Base-by-base conservation (phyloP, 2,797 vertebrate species). In the Silurus aristotelis region DNA sequence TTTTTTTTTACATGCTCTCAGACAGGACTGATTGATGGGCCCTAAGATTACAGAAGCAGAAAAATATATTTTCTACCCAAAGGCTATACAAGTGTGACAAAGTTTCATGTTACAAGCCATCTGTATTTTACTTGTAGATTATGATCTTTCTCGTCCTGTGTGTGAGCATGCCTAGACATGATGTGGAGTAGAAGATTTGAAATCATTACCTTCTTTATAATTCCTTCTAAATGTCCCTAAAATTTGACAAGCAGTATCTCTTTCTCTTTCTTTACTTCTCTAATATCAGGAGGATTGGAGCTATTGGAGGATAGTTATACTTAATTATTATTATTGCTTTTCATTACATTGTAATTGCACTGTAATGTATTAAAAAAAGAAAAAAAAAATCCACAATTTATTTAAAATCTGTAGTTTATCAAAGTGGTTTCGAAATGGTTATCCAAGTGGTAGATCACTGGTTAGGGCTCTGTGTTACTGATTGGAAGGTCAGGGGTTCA, bases 61-160 rank as follows among this genome's bases (percentile, higher is more conserved):
- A 55, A 60, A 81, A 73, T 73, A 43, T 80, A 64, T 56, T 55
- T 84, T 67, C 56, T n/a, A 79, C 70, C 70, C 27, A n/a, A 60
- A 66, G 27, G 58, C 84, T 27, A 27, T 64, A 52, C 76, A 83
- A 43, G 15, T 87, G 66, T 83, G 76, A 85, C 64, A 56, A 38
- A 71, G 52, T 70, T 55, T 63, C 71, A 84, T 67, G 67, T 85
- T 75, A 67, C 63, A 76, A 56, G 17, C 56, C 60, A 52, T 64
- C 27, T 64, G 31, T 71, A 83, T 88, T 88, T 88, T 82, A 83
- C 85, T 88, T 87, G 84, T 64, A 7, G 85, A 87, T 83, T 83
- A 63, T 8, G 58, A 73, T 88, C 86, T 86, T 84, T 87, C 81
- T 27, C 58, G 43, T 83, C 78, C 79, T 58, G 80, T 68, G 78